Evolutionary conservation across 2,113 vertebrate species (phyloP), one percentile per base, ranked within the genome.

Genomic region (Pangasianodon gigas): DNA sequence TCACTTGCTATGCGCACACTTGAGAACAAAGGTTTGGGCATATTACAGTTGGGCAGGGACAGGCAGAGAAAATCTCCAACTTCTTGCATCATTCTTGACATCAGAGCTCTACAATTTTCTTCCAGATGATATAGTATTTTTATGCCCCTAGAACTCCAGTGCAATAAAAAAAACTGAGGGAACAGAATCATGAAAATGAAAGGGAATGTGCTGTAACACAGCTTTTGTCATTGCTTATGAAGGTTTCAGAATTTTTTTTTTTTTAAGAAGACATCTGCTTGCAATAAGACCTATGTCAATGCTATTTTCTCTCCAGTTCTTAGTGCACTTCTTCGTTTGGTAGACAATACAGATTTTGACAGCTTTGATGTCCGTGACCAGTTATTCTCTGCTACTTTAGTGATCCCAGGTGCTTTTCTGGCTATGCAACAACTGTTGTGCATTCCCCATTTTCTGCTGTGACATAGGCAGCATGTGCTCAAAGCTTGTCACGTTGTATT

Each of bases 401-500:
- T 92, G 89, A 90, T 91, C 86, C 92, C 90, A 90, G 29, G 65
- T 87, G 85, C 81, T 54, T 62, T 86, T 90, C 67, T 79, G 79
- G n/a, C 29, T 84, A 62, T 84, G 91, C 86, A 93, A 89, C 93
- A 94, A 92, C 95, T 96, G 91, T 88, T 91, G 92, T 92, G 84
- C 90, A 89, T 93, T 93, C 93, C 90, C 89, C 93, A 41, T 90
- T 92, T 93, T 94, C 80, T 92, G 92, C 87, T 93, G 87, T 91
- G 93, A 93, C 93, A 93, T 92, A 91, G 93, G 89, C 94, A 94
- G 88, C 89, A 93, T 94, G 90, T 93, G 41, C 13, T 88, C 77
- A 85, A 92, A 87, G 84, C 62, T 77, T 94, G 92, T 94, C 94
- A 93, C 90, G 94, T 91, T 92, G 84, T 94, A 93, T 95, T 95